phyloP scores from a whole-genome alignment of 2,888 invertebrate species.

The Parthenolecanium corni region DNA sequence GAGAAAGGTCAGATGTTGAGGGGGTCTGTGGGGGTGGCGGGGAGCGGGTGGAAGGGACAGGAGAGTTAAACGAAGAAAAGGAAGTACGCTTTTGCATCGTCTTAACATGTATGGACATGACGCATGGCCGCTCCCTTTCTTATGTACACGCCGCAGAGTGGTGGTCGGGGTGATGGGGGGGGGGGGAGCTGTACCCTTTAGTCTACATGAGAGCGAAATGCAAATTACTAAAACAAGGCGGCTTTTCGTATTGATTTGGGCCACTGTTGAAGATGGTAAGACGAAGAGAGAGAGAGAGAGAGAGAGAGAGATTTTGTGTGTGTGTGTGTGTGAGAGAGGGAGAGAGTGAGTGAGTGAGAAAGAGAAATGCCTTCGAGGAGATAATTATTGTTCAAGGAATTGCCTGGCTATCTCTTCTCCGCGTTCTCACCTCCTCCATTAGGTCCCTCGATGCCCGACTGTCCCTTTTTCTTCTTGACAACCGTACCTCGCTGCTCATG shows the following conservation, averaged over 20 bases:
- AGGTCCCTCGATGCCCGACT: too few relatives aligned
- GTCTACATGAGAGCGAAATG: conserved; percentile 31
- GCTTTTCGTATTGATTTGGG: conserved; percentile 32
- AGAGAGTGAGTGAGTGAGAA: conserved; percentile 13
- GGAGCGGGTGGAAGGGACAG: background rate
- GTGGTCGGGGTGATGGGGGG: too few relatives aligned
- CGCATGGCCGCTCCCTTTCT: conserved; percentile 29
- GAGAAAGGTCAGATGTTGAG: background rate
- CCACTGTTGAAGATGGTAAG: conserved; percentile 20
- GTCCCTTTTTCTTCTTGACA: conserved; percentile 7
- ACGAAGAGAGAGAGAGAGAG: background rate
- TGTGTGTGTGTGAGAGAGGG: background rate
- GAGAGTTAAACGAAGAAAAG: background rate
- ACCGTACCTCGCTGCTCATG: conserved; percentile 14
- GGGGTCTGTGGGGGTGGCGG: conserved; percentile 11
- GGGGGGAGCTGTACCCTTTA: too few relatives aligned
- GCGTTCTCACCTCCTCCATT: too few relatives aligned
- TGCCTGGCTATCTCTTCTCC: conserved; percentile 24
- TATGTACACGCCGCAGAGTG: conserved; percentile 8
- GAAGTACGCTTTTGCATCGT: conserved; percentile 16
- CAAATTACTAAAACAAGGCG: conserved; percentile 32
- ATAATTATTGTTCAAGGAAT: conserved; percentile 34
- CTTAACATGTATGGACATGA: conserved; percentile 29
- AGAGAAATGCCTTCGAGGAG: conserved; percentile 33
- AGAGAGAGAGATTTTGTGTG: too few relatives aligned